These are phyloP conservation scores for Orius insidiosus DNA, from an alignment of 1,140 invertebrate genomes.

Conservation along the genomic window DNA sequence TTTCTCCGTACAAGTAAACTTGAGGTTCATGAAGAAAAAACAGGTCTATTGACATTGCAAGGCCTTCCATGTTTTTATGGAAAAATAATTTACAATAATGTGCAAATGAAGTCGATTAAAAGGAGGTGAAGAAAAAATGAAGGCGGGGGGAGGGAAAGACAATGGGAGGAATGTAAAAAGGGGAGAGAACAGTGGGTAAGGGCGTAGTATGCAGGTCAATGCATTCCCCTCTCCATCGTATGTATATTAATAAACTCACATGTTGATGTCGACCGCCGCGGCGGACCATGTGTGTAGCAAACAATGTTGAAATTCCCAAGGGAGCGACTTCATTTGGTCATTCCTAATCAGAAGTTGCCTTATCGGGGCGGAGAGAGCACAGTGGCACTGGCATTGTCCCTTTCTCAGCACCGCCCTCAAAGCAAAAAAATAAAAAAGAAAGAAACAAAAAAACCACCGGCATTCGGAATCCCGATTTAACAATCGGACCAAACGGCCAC, in stretches of 20 bases:
- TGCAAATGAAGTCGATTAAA: too few species aligned
- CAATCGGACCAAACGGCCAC: conserved; percentile 8
- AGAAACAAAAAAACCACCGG: conserved; percentile 4
- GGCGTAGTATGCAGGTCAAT: too few species aligned
- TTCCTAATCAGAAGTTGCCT: conserved; percentile 6
- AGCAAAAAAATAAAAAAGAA: not conserved
- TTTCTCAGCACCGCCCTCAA: not conserved
- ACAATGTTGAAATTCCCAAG: conserved; percentile 7
- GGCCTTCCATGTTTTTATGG: too few species aligned
- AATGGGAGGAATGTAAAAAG: too few species aligned
- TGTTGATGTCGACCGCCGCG: not conserved
- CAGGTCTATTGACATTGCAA: too few species aligned
- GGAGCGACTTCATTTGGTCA: conserved; percentile 10
- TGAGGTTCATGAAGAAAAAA: too few species aligned
- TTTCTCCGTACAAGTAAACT: too few species aligned
- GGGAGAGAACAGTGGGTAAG: too few species aligned
- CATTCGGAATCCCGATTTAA: conserved; percentile 11
- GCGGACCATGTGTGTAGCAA: not conserved
- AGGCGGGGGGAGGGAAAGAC: too few species aligned
- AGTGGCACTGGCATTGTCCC: conserved; percentile 7
- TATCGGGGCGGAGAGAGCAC: not conserved
- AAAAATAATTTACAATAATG: too few species aligned
- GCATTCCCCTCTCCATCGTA: not conserved
- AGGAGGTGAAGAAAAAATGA: too few species aligned
- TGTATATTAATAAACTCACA: conserved; percentile 5